Evolutionary conservation across 2,113 vertebrate species (phyloP).

Genomic region (Zosterops hypoxanthus): DNA sequence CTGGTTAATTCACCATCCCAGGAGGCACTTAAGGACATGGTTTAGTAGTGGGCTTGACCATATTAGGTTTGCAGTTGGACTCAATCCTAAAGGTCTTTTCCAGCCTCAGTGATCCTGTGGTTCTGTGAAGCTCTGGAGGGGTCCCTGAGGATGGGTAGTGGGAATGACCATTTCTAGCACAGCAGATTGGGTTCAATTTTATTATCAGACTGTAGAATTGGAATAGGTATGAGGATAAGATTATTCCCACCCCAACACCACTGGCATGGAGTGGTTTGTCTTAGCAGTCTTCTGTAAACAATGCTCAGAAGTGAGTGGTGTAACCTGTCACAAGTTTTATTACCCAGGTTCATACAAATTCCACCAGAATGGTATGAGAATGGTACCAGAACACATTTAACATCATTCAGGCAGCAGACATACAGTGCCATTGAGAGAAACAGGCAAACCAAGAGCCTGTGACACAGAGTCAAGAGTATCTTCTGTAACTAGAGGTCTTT

Average conservation of each 20-base stretch:
- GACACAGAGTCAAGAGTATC: background rate
- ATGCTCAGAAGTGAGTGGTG: background rate
- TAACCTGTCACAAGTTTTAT: background rate
- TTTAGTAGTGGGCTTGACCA: background rate
- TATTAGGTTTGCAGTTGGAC: background rate
- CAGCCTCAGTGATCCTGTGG: background rate
- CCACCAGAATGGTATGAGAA: background rate
- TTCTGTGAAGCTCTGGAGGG: background rate
- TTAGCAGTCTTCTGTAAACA: background rate
- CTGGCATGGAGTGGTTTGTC: background rate
- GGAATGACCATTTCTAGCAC: background rate
- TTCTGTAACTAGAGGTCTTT: background rate
- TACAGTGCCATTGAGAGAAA: background rate
- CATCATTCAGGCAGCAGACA: background rate
- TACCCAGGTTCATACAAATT: background rate
- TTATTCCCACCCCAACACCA: background rate
- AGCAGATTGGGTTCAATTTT: background rate
- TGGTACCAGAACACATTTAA: background rate
- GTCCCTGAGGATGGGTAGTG: background rate
- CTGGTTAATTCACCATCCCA: background rate
- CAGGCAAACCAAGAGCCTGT: background rate
- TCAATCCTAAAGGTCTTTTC: background rate
- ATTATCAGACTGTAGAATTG: background rate
- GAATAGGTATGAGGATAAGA: background rate
- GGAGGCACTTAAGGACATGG: background rate